Evolutionary conservation across 2,888 invertebrate genomes (phyloP).

Genomic region (Lasioglossum lativentre): DNA sequence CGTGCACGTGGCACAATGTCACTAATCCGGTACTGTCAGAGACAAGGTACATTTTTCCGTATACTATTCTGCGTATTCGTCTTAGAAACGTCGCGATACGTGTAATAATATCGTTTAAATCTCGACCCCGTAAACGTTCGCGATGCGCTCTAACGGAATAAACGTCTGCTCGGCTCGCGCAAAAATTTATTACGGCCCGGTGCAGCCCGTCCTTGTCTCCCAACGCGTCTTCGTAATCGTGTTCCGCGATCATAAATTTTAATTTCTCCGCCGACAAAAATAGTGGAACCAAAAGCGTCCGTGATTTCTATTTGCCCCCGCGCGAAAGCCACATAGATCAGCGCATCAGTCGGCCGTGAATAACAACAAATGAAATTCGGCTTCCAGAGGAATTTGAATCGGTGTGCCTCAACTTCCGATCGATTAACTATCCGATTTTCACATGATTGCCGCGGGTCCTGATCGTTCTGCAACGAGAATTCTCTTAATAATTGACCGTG

Average conservation of each 20-base stretch:
- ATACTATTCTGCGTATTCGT: background rate
- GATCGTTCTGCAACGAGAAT: background rate
- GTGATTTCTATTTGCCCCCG: background rate
- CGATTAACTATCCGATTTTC: slow-evolving; percentile 15
- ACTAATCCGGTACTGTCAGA: no score
- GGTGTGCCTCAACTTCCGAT: background rate
- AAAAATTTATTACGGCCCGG: slow-evolving; percentile 21
- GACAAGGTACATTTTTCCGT: no score
- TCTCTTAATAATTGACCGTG: background rate
- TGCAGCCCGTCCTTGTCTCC: slow-evolving; percentile 14
- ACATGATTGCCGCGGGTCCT: background rate
- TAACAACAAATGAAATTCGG: slow-evolving; percentile 24
- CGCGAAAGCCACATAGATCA: slow-evolving; percentile 26
- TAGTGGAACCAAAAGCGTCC: background rate
- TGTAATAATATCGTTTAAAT: slow-evolving; percentile 11
- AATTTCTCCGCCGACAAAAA: slow-evolving; percentile 25
- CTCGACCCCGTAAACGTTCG: slow-evolving; percentile 7
- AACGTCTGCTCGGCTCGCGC: slow-evolving; percentile 24
- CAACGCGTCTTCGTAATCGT: slow-evolving; percentile 14
- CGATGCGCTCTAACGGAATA: slow-evolving; percentile 20
- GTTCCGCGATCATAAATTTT: slow-evolving; percentile 39
- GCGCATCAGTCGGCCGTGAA: slow-evolving; percentile 4
- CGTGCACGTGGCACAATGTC: no score
- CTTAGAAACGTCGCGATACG: background rate
- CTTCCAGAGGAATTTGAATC: slow-evolving; percentile 12